Conservation (phyloP, 1,140 invertebrate genomes). For the Drosophila quadrilineata region DNA sequence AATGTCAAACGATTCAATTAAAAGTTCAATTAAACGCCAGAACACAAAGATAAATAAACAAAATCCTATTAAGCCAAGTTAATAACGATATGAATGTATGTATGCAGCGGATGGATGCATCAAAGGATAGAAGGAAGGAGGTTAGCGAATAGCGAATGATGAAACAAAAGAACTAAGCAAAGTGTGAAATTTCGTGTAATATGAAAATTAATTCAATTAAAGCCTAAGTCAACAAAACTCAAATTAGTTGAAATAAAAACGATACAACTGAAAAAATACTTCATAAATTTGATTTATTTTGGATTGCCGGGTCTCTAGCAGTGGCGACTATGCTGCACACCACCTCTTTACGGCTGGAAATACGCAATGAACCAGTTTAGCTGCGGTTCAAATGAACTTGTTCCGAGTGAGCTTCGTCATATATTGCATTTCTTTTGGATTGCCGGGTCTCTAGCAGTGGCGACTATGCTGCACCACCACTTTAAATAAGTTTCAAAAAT, state of each 20-base stretch:
- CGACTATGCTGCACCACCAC: not conserved
- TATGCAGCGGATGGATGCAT: constrained; percentile 24
- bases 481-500: no score
- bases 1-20: constrained; percentile 74
- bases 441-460: not conserved
- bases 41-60: constrained; percentile 23
- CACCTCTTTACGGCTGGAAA: not conserved
- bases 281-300: not conserved
- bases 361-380: no score
- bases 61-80: constrained; percentile 79
- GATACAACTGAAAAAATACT: constrained; percentile 39
- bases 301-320: not conserved
- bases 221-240: constrained; percentile 53
- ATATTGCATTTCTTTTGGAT: not conserved
- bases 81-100: constrained; percentile 37
- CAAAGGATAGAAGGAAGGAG: constrained; percentile 11
- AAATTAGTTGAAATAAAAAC: constrained; percentile 73
- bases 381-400: no score
- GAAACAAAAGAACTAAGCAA: constrained; percentile 40
- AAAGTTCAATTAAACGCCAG: constrained; percentile 61
- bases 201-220: constrained; percentile 46
- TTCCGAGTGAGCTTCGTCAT: no score
- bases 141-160: constrained; percentile 18
- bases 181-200: constrained; percentile 53
- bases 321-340: not conserved